These are phyloP conservation scores for Branchellion lobata DNA, from an alignment of 2,888 invertebrate genomes.

Conservation along the genomic window DNA sequence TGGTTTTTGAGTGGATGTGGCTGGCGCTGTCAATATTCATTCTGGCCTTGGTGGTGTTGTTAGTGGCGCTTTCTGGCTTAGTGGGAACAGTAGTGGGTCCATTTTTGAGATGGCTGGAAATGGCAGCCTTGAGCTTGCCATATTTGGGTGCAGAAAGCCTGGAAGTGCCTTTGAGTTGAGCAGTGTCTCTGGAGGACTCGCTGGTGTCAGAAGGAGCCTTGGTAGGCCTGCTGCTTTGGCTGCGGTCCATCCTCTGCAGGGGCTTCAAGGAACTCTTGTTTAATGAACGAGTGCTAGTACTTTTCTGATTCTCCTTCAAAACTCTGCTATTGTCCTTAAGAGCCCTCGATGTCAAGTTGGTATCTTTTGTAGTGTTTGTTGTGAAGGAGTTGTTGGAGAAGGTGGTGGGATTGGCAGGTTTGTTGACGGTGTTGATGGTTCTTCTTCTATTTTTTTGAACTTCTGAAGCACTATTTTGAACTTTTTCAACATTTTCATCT, in stretches of 20 bases:
- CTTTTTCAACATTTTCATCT: not conserved
- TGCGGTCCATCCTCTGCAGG: not conserved
- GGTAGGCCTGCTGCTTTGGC: not conserved
- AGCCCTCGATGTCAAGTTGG: not conserved
- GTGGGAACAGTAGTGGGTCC: too few species aligned
- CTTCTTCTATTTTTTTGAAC: not conserved
- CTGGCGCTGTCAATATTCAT: too few species aligned
- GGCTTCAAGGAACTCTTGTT: not conserved
- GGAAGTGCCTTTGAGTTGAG: too few species aligned
- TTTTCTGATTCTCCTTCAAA: not conserved
- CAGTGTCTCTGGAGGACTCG: not conserved
- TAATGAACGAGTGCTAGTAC: not conserved
- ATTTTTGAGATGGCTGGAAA: too few species aligned
- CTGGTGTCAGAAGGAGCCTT: not conserved
- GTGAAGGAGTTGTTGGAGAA: too few species aligned
- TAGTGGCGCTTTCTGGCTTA: too few species aligned
- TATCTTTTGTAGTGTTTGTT: not conserved
- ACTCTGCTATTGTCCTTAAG: not conserved
- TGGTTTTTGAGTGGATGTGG: too few species aligned
- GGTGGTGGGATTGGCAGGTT: not conserved
- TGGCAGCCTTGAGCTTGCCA: too few species aligned
- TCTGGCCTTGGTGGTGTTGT: too few species aligned
- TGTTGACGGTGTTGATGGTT: not conserved
- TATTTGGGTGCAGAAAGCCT: too few species aligned
- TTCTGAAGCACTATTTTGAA: not conserved